Evolutionary conservation across 2,113 vertebrate species (phyloP), one percentile per base, ranked within the genome.

Genomic region (Nesoenas mayeri): DNA sequence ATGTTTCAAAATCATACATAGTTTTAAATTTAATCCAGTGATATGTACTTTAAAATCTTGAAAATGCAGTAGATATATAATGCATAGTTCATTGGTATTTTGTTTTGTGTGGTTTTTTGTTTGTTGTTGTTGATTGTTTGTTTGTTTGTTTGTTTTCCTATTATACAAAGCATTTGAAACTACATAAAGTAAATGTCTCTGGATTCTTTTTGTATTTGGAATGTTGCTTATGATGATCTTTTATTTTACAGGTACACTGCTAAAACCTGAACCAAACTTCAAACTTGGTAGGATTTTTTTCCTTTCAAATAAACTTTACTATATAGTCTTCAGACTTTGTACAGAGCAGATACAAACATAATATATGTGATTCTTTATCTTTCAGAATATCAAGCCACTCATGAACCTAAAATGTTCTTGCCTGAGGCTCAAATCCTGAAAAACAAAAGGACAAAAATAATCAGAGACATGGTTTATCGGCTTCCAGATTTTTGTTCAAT

Each of bases 361-460:
- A 50, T 31, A 38, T 70, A 15, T 18, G 31, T 32, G 15, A 60
- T 93, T 60, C 70, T 12, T 79, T 86, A 60, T 42, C 72, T 94
- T 91, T 79, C 94, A 99, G 99, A 95, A 54, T 98, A 96, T 91
- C 97, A 98, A 86, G 79, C 93, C 38, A 99, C 98, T 44, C 42
- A 44, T 40, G 20, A 88, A 58, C 19, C 13, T 18, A 34, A 2
- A 24, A 1, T 51, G 18, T 54, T 48, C 11, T 74, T 67, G 11
- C 2, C 6, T 40, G 40, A 83, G 17, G 8, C 5, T 48, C 12
- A 56, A 62, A 54, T 58, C 15, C 6, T 16, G 15, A 44, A 22
- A 36, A 24, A 40, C 40, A 28, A 47, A 18, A 50, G 42, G 16
- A 44, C 16, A 77, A 60, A 25, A 48, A 57, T 25, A 13, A 17